Evolutionary conservation across 2,113 vertebrate genomes (phyloP), one percentile per base, ranked within the genome.

Genomic region (Dendrocopos noguchii): DNA sequence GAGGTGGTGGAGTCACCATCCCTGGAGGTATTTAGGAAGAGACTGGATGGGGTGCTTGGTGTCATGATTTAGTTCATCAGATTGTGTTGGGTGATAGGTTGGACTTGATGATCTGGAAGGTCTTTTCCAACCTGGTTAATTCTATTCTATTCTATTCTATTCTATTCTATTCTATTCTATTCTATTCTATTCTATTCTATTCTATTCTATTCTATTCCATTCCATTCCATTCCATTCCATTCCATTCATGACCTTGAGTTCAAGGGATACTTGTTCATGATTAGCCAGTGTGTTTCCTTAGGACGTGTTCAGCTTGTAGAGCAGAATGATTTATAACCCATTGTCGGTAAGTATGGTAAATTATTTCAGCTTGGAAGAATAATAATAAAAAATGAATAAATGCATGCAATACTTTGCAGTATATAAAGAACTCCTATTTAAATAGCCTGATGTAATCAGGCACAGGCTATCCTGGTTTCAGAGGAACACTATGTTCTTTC

Each of bases 331-430:
- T 93, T 87, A 75, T 47, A 59, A 28, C 3, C 3, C 60, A 22
- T 70, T 4, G 0, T 53, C 75, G 60, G 56, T 67, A 67, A 88
- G 86, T 53, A 66, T 18, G 53, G 66, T 56, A 83, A 44, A 71
- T 95, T 60, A 56, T 44, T 27, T 87, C 36, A 22, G 18, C 50
- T 78, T 83, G 84, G 42, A 57, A 92, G 31, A 94, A 89, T 52
- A 80, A 86, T 29, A 74, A 90, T 28, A 75, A 87, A 78, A 93
- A 80, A 83, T 46, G 9, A 94, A 92, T 85, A 82, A 82, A 92
- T 71, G 53, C 7, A 90, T 64, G 47, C 65, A 77, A 55, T 85
- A 85, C 65, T 94, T 96, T 73, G 27, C 46, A 73, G 55, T 57
- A 63, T 92, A 88, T 84, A 78, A 92, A 84, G 78, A 77, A 57